Percentiles rank a stretch among this genome's conserved stretches.
Evolutionary conservation across 2,113 vertebrate genomes (phyloP).

Genomic region (Alligator mississippiensis): DNA sequence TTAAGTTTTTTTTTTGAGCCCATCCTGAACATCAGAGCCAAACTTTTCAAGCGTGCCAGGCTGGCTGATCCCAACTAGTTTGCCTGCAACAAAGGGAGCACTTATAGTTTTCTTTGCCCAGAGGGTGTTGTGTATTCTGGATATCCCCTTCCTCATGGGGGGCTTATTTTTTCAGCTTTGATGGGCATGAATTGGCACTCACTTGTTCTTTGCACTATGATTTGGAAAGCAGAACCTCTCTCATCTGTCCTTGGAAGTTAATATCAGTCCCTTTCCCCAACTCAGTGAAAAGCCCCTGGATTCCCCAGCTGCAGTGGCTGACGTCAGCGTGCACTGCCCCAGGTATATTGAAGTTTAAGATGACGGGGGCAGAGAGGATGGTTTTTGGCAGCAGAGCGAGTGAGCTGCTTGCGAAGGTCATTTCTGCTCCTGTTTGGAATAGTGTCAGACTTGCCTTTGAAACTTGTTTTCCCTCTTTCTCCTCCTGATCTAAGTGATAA

Average conservation of each 20-base stretch:
- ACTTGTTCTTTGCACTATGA: background rate
- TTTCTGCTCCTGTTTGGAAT: conserved; percentile 40
- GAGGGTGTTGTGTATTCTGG: background rate
- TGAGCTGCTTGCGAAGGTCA: conserved; percentile 66
- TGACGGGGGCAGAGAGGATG: conserved; percentile 52
- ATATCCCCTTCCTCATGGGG: background rate
- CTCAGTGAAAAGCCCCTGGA: background rate
- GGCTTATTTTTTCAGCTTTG: background rate
- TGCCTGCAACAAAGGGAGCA: background rate
- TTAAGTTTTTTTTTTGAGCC: background rate
- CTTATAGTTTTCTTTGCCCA: background rate
- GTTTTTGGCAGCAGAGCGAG: conserved; percentile 56
- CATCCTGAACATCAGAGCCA: background rate
- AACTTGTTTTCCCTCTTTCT: conserved; percentile 54
- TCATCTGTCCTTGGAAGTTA: background rate
- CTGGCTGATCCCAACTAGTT: background rate
- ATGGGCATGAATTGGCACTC: background rate
- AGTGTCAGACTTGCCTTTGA: conserved; percentile 56
- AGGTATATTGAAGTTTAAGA: conserved; percentile 42
- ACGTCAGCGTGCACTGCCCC: conserved; percentile 36
- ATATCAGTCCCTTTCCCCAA: background rate
- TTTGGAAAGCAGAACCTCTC: background rate
- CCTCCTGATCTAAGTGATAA: conserved; percentile 52
- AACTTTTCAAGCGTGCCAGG: conserved; percentile 15
- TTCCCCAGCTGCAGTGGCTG: background rate